phyloP scores from a whole-genome alignment of 2,113 vertebrate species.

The Dasypus novemcinctus region DNA sequence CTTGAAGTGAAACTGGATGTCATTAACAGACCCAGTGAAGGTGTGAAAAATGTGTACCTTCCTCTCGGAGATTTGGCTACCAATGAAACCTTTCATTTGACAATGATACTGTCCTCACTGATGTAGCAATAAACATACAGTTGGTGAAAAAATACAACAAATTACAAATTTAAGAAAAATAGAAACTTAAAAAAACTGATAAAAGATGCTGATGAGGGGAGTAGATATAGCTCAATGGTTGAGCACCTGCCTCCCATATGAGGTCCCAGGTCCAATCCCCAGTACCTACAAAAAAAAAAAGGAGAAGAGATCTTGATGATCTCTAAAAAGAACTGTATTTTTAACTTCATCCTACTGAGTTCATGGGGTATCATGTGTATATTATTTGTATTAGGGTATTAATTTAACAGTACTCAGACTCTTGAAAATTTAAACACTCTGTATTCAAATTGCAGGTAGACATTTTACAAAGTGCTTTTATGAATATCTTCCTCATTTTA shows the following conservation, averaged over 20 bases:
- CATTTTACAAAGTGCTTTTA: not conserved
- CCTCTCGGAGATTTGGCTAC: too few relatives aligned
- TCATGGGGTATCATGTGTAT: not conserved
- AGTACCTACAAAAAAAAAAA: too few relatives aligned
- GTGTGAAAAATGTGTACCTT: not conserved
- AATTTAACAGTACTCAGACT: not conserved
- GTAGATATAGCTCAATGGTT: too few relatives aligned
- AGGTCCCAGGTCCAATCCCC: too few relatives aligned
- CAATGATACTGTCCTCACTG: not conserved
- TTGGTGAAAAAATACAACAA: not conserved
- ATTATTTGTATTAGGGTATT: not conserved
- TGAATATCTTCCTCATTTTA: not conserved
- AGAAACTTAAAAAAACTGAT: too few relatives aligned
- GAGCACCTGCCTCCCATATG: too few relatives aligned
- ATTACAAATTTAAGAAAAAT: not conserved
- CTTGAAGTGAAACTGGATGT: not conserved
- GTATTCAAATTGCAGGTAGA: not conserved
- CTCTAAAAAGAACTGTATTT: not conserved
- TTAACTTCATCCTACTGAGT: not conserved
- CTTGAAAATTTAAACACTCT: not conserved
- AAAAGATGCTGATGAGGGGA: not conserved
- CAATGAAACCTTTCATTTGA: not conserved
- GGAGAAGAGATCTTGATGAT: not conserved
- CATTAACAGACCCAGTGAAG: not conserved
- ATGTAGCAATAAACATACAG: not conserved